Base-by-base conservation (phyloP, 2,888 invertebrate genomes). In the Arctia plantaginis region DNA sequence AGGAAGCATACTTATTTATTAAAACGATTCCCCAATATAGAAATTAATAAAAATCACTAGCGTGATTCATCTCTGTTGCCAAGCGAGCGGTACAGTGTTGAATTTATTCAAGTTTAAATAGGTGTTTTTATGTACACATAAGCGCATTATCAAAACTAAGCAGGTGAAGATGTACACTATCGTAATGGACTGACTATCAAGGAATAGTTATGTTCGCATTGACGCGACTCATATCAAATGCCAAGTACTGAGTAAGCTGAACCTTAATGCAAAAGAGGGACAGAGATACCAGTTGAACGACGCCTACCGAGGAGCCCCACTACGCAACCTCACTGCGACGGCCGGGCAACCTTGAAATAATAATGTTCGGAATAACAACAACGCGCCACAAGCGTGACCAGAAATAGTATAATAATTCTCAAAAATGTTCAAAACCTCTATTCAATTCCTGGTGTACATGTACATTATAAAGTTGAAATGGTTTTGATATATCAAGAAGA, bases 301-400 rank as follows among this genome's bases (percentile, higher is more conserved):
- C 94, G 95, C 94, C 94, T 93, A 93, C 92, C 93, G 95, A 93
- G 94, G 95, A 95, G 95, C 94, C 95, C 94, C 95, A 94, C 95
- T 93, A 93, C 94, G 94, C 94, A 95, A 95, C 94, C 93, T 94
- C 93, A 94, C 93, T 92, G 95, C 94, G 95, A 92, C 95, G 94
- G 93, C 94, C 93, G 93, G 91, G 92, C 95, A 95, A 95, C 95
- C 95, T 95, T 95, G 95, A 95, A 95, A 95, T 95, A 95, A 95
- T 95, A 95, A 95, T 95, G 95, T 94, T 93, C 94, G 92, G 95
- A 94, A 95, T 95, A 95, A 93, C 93, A 93, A 95, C 95, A 95
- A 94, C 94, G 95, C 93, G 94, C 94, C 93, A 93, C 93, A 94
- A 95, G 94, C 95, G 94, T 94, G 95, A 95, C 95, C 95, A 95